These are phyloP conservation scores for Beroe forskalii DNA, from an alignment of 37 sponge, comb jelly and placozoan genomes.

Conservation along the genomic window DNA sequence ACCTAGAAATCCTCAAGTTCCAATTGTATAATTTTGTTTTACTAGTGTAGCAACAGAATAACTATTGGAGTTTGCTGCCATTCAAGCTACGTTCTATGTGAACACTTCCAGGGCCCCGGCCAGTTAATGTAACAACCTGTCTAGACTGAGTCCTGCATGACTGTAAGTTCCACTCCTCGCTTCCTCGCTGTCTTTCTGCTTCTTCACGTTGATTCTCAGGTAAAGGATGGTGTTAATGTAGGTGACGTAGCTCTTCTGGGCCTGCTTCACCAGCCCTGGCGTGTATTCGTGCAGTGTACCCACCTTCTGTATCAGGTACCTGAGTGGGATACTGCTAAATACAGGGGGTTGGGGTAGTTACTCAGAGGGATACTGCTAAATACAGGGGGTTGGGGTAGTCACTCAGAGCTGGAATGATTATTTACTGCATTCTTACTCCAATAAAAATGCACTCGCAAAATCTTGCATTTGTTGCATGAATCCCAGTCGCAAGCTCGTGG, in stretches of 20 bases:
- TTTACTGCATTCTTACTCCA: no score
- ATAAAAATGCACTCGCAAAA: no score
- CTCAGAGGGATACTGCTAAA: not conserved
- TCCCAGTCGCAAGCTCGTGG: no score
- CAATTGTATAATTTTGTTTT: no score
- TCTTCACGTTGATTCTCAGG: conserved; percentile 49
- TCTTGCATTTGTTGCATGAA: no score
- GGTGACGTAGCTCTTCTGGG: conserved; percentile 64
- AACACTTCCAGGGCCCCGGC: no score
- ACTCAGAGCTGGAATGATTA: no score
- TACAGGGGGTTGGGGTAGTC: not conserved
- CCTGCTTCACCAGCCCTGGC: conserved; percentile 56
- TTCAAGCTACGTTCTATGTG: no score
- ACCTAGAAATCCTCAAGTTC: no score
- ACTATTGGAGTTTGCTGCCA: no score
- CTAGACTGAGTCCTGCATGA: conserved; percentile 60
- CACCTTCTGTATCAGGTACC: conserved; percentile 63
- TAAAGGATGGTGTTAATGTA: conserved; percentile 60
- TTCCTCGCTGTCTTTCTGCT: conserved; percentile 6
- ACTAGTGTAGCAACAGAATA: no score
- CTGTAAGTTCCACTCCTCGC: conserved; percentile 5
- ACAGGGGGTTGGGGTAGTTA: not conserved
- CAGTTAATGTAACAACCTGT: no score
- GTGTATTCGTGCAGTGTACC: conserved; percentile 26
- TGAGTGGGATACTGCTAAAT: not conserved